These are phyloP conservation scores for Plebejus argus DNA, from an alignment of 2,888 invertebrate species.

Conservation along the genomic window DNA sequence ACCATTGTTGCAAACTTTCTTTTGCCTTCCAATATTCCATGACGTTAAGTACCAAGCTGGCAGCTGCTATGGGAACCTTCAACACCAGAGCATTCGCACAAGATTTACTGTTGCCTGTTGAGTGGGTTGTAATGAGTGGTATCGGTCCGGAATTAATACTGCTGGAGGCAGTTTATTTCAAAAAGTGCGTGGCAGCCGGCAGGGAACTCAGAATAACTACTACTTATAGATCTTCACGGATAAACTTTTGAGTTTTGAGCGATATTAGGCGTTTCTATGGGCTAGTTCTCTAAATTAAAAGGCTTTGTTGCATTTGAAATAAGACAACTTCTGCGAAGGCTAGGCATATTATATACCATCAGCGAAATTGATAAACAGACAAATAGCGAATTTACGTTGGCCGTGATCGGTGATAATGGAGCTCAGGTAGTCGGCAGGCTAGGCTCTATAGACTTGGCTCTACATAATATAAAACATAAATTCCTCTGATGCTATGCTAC, in stretches of 20 bases:
- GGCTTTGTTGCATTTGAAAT: neutral
- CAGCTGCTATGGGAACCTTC: neutral
- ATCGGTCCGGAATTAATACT: neutral
- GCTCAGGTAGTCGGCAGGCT: no score
- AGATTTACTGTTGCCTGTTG: neutral
- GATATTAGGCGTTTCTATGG: neutral
- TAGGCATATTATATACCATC: neutral
- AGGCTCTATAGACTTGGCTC: neutral
- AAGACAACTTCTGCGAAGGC: neutral
- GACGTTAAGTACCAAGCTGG: neutral
- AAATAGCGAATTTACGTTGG: neutral
- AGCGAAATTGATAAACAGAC: neutral
- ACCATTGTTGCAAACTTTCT: slow-evolving; percentile 34
- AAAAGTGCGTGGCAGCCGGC: neutral
- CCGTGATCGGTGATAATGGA: neutral
- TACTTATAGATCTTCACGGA: neutral
- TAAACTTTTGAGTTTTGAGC: no score
- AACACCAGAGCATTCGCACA: neutral
- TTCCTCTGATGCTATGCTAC: neutral
- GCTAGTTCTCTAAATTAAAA: neutral
- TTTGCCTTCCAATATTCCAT: slow-evolving; percentile 30
- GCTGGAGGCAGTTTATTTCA: neutral
- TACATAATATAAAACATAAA: no score
- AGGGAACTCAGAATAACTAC: neutral
- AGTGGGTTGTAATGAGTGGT: neutral